Conservation (phyloP, 2,113 vertebrate species). For the Pomatostomus ruficeps region DNA sequence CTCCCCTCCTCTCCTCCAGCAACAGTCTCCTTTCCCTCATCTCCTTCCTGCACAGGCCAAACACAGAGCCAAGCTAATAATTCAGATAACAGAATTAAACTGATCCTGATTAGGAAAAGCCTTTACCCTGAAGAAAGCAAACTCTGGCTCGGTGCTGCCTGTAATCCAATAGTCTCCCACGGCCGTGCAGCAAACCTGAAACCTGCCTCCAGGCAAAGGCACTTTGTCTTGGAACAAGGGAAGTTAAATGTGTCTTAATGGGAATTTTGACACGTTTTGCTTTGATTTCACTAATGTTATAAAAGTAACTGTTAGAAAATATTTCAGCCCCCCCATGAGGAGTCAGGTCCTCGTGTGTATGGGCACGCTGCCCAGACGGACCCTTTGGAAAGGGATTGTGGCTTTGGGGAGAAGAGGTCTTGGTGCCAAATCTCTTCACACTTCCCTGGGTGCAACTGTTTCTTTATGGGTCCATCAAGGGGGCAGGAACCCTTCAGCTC, state of each 20-base stretch:
- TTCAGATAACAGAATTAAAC: constrained; percentile 62
- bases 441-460: background rate
- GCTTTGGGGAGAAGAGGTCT: background rate
- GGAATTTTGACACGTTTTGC: constrained; percentile 57
- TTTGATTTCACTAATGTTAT: constrained; percentile 59
- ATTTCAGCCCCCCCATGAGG: background rate
- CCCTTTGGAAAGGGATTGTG: background rate
- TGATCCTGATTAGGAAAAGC: constrained; percentile 59
- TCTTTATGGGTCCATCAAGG: background rate
- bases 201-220: constrained; percentile 45
- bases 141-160: background rate
- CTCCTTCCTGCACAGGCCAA: constrained; percentile 16
- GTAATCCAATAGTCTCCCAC: constrained; percentile 60
- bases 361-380: accelerated
- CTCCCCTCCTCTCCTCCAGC: background rate
- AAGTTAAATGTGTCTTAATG: constrained; percentile 61
- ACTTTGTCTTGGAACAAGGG: constrained; percentile 35
- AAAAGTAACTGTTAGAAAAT: constrained; percentile 47
- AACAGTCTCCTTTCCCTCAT: background rate
- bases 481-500: background rate
- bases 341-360: accelerated
- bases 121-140: constrained; percentile 30
- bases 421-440: background rate
- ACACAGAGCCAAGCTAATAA: constrained; percentile 45
- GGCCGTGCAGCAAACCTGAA: background rate